Conservation (phyloP, 2,888 invertebrate genomes). For the Ectobius pallidus region DNA sequence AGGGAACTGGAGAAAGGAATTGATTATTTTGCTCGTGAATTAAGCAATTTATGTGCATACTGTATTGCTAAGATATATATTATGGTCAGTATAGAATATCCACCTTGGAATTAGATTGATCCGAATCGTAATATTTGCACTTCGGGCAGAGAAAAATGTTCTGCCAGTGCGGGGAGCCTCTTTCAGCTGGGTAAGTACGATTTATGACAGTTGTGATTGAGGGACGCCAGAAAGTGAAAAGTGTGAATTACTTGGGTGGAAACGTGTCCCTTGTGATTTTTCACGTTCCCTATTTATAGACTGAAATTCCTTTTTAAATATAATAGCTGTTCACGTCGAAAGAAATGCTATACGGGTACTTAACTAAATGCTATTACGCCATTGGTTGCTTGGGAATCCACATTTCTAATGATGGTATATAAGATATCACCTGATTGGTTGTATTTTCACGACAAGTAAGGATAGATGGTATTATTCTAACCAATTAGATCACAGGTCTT, state of each 20-base stretch:
- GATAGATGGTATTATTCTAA: conserved; percentile 58
- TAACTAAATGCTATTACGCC: conserved; percentile 46
- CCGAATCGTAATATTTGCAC: background rate
- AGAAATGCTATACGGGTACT: conserved; percentile 42
- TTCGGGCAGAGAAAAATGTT: background rate
- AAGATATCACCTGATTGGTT: conserved; percentile 52
- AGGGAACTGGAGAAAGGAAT: conserved; percentile 29
- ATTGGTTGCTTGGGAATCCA: conserved; percentile 57
- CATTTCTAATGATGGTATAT: conserved; percentile 53
- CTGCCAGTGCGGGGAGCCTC: background rate
- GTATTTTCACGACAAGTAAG: conserved; percentile 56
- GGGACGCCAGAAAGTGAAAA: background rate
- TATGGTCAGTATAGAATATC: background rate
- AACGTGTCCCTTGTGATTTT: background rate
- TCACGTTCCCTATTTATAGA: background rate
- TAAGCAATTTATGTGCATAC: background rate
- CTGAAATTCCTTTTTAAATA: background rate
- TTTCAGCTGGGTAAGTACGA: conserved; percentile 10
- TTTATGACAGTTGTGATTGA: background rate
- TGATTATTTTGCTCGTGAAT: conserved; percentile 33
- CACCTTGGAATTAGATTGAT: background rate
- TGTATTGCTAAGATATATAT: background rate
- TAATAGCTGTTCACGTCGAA: conserved; percentile 16
- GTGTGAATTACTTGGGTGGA: background rate
- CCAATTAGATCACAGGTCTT: conserved; percentile 58